These are phyloP conservation scores for Microplitis demolitor DNA, from an alignment of 1,140 invertebrate genomes.

Conservation along the genomic window DNA sequence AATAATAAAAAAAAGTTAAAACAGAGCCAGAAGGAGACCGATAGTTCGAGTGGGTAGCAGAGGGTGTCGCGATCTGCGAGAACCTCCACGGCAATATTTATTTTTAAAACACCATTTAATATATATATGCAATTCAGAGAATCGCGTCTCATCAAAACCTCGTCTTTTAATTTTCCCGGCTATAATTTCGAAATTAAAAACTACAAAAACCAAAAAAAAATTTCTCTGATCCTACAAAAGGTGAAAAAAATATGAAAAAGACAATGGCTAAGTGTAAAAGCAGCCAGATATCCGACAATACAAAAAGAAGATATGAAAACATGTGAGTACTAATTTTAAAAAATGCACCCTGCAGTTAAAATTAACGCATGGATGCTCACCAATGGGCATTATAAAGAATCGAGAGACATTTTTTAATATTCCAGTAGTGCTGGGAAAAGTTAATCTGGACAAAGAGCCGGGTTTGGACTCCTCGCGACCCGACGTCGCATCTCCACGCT, in stretches of 20 bases:
- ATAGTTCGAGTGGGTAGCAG: neutral
- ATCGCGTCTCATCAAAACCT: too few species aligned
- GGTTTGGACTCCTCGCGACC: neutral
- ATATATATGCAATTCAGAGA: too few species aligned
- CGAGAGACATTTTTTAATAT: conserved; percentile 50
- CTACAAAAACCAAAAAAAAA: too few species aligned
- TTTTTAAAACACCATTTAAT: too few species aligned
- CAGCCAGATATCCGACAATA: neutral
- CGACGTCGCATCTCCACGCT: neutral
- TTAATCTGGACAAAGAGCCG: conserved; percentile 22
- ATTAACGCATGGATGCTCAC: conserved; percentile 49
- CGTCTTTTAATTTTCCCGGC: too few species aligned
- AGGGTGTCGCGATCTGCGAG: conserved; percentile 54
- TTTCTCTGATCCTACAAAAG: neutral
- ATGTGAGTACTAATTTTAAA: conserved; percentile 54
- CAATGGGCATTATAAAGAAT: conserved; percentile 30
- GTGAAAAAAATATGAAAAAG: conserved; percentile 9
- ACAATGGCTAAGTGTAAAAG: neutral
- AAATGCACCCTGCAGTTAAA: conserved; percentile 40
- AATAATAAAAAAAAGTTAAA: neutral
- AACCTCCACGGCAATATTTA: conserved; percentile 38
- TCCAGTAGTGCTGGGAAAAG: conserved; percentile 43
- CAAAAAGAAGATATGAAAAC: conserved; percentile 9
- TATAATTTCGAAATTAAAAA: too few species aligned
- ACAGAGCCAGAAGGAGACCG: neutral